A percentile compares a stretch with the other conserved stretches of the same genome.
These are phyloP conservation scores for Strongylocentrotus purpuratus DNA, from an alignment of 35 echinoderm and acorn worm genomes.

Conservation along the genomic window DNA sequence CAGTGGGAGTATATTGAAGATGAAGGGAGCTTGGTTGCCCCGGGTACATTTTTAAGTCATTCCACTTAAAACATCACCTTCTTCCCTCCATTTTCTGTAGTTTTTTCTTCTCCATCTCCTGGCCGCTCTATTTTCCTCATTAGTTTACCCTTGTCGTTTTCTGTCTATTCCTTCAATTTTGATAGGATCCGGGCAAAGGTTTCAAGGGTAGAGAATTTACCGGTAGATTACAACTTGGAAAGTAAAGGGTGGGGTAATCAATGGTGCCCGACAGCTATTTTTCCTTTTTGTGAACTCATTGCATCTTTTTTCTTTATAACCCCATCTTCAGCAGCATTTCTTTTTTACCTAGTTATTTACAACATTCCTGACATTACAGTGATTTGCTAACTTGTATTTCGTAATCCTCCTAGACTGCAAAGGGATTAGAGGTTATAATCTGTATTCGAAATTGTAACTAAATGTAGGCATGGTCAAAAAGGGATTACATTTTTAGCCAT, in stretches of 20 bases:
- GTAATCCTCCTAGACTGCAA: too few relatives aligned
- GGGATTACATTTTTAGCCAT: too few relatives aligned
- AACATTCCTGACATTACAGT: background rate
- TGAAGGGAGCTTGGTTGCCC: background rate
- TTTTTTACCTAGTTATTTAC: background rate
- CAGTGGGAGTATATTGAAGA: conserved; percentile 21
- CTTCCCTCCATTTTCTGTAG: background rate
- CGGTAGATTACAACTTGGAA: background rate
- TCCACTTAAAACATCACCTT: background rate
- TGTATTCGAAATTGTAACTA: too few relatives aligned
- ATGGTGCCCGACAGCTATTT: background rate
- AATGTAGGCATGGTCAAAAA: too few relatives aligned
- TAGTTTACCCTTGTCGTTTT: background rate
- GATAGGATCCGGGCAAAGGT: background rate
- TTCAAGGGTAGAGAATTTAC: background rate
- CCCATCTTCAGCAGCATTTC: background rate
- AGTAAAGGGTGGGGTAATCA: background rate
- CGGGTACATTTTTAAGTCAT: conserved; percentile 29
- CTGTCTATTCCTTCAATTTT: background rate
- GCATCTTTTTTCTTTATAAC: background rate
- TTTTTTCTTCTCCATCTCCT: background rate
- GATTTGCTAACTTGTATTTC: too few relatives aligned
- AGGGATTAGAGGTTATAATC: too few relatives aligned
- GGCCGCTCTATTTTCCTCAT: background rate
- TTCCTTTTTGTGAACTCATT: background rate